Conservation (phyloP, 2,113 vertebrate species). For the Electrona antarctica region DNA sequence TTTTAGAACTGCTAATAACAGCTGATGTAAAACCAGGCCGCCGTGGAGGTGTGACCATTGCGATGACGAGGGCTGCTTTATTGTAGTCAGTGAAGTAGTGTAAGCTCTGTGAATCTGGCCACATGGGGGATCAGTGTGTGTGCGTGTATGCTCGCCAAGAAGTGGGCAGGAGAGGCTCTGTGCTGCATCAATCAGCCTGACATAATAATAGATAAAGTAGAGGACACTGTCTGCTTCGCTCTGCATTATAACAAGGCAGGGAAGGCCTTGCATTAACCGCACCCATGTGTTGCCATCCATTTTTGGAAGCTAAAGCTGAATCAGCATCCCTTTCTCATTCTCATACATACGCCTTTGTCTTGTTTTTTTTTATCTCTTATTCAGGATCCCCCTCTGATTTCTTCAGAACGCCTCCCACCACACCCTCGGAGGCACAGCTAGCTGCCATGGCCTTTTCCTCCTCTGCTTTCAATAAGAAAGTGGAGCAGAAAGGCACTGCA, state of each 20-base stretch:
- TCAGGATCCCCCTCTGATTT: constrained; percentile 75
- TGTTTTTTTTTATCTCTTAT: constrained; percentile 9
- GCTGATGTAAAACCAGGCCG: neutral
- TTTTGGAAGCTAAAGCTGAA: neutral
- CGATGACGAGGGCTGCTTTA: constrained; percentile 30
- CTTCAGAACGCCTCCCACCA: constrained; percentile 75
- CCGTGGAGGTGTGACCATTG: too few relatives aligned
- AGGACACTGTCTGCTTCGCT: constrained; percentile 24
- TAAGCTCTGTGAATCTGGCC: constrained; percentile 37
- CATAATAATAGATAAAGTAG: constrained; percentile 53
- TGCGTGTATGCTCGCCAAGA: constrained; percentile 31
- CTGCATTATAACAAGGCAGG: constrained; percentile 36
- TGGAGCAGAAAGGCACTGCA: constrained; percentile 29
- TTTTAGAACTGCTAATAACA: neutral
- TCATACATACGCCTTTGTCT: neutral
- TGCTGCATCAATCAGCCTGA: constrained; percentile 60
- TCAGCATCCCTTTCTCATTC: neutral
- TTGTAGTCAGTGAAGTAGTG: constrained; percentile 11
- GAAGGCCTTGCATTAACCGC: constrained; percentile 16
- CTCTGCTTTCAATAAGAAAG: constrained; percentile 36
- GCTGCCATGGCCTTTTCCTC: constrained; percentile 61
- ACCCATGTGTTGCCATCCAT: neutral
- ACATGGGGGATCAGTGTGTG: constrained; percentile 40
- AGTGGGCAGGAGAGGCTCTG: constrained; percentile 56
- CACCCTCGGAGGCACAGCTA: constrained; percentile 66